Evolutionary conservation across 2,113 vertebrate species (phyloP).

Genomic region (Clarias macrocephalus): DNA sequence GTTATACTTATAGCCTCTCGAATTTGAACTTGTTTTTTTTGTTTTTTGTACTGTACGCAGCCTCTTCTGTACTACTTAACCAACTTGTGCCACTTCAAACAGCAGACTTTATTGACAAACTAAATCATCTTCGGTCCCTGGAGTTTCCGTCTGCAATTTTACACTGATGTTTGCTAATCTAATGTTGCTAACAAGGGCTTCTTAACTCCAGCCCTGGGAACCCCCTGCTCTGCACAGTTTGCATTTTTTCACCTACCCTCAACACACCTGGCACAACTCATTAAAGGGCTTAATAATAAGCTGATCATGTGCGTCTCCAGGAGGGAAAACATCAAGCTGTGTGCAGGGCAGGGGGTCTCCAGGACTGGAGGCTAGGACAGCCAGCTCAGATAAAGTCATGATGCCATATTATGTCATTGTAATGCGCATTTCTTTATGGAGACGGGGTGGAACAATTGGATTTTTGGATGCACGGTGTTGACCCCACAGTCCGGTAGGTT

Average conservation of each 20-base stretch:
- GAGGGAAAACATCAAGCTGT: constrained; percentile 11
- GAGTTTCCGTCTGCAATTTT: not conserved
- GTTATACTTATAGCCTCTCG: not conserved
- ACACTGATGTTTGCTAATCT: not conserved
- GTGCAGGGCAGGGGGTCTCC: not conserved
- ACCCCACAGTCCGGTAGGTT: too few relatives aligned
- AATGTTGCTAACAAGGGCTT: not conserved
- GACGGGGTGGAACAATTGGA: not conserved
- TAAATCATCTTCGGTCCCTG: not conserved
- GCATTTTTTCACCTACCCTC: not conserved
- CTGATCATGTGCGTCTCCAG: not conserved
- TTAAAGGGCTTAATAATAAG: constrained; percentile 23
- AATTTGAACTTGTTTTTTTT: not conserved
- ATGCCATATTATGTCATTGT: not conserved
- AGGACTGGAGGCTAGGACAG: not conserved
- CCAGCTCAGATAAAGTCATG: not conserved
- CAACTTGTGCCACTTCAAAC: not conserved
- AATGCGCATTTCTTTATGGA: not conserved
- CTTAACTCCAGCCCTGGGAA: not conserved
- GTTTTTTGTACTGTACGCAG: not conserved
- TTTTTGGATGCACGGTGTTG: not conserved
- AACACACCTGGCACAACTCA: constrained; percentile 16
- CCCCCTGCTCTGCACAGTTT: not conserved
- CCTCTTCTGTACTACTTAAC: not conserved
- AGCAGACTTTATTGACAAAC: not conserved